A percentile compares a stretch with the other conserved stretches of the same genome.
Conservation (phyloP, 2,888 invertebrate genomes). For the Allacma fusca region DNA sequence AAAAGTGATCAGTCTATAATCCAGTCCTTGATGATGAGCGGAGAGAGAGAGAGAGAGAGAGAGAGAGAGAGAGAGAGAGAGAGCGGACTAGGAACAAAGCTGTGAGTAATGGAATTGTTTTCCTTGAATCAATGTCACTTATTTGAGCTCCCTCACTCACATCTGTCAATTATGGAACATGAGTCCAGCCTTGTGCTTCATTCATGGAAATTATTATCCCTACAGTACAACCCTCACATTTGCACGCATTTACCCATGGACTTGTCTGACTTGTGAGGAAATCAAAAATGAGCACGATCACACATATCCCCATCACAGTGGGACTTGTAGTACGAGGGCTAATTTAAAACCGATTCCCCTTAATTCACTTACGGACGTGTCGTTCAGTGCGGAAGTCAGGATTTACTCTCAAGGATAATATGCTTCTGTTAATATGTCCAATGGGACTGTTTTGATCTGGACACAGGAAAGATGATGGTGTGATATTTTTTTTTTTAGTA, state of each 20-base stretch:
- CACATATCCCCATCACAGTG: no score
- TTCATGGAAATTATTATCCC: neutral
- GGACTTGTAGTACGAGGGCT: neutral
- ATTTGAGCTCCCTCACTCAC: neutral
- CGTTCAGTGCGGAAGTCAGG: no score
- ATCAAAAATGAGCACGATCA: neutral
- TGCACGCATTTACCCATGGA: neutral
- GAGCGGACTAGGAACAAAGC: constrained; percentile 4
- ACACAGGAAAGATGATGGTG: no score
- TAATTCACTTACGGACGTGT: neutral
- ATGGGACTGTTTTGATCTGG: no score
- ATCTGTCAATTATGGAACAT: neutral
- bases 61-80: neutral
- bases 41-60: no score
- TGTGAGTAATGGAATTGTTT: neutral
- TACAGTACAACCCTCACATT: no score
- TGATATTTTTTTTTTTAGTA: no score
- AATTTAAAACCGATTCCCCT: neutral
- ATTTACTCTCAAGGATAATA: no score
- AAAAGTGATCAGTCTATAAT: no score
- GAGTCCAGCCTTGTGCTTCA: constrained; percentile 10
- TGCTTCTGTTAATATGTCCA: no score
- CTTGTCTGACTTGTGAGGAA: neutral
- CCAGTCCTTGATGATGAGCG: no score
- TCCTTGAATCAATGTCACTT: constrained; percentile 17